Percentiles rank a stretch among this genome's conserved stretches.
These are phyloP conservation scores for Aleiodes alternator DNA, from an alignment of 2,888 invertebrate species.

Conservation along the genomic window DNA sequence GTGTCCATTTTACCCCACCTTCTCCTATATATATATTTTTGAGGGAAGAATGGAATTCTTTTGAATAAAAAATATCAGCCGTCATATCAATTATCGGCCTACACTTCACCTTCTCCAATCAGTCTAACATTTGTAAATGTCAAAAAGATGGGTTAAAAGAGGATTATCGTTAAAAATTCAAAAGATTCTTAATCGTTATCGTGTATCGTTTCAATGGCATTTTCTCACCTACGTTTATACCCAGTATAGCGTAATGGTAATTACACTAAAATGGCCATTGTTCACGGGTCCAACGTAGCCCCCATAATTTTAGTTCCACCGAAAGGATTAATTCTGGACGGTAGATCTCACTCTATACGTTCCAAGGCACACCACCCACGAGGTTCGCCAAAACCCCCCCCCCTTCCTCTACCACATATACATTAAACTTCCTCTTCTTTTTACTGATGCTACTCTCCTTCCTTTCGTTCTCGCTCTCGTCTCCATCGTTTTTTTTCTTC, in stretches of 20 bases:
- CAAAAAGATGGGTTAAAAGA: neutral
- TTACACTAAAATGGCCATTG: slow-evolving; percentile 51
- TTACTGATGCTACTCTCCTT: slow-evolving; percentile 30
- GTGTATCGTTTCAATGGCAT: neutral
- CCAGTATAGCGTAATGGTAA: slow-evolving; percentile 33
- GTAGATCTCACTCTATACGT: slow-evolving; percentile 13
- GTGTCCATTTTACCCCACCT: too few species aligned
- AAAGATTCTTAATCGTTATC: neutral
- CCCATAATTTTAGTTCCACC: slow-evolving; percentile 53
- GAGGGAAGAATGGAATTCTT: too few species aligned
- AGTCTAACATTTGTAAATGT: slow-evolving; percentile 8
- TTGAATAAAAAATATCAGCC: too few species aligned
- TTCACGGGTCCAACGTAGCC: slow-evolving; percentile 47
- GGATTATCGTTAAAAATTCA: too few species aligned
- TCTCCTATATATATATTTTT: too few species aligned
- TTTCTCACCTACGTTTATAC: slow-evolving; percentile 15
- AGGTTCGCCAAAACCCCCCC: neutral
- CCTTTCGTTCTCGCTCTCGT: slow-evolving; percentile 42
- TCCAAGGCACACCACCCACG: neutral
- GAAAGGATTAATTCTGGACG: slow-evolving; percentile 54
- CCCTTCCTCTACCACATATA: neutral
- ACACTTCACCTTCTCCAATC: too few species aligned
- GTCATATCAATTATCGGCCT: too few species aligned
- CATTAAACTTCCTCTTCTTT: slow-evolving; percentile 21
- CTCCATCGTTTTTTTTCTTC: slow-evolving; percentile 1